phyloP scores from a whole-genome alignment of 35 echinoderm and acorn worm genomes.

The Amphiura filiformis region DNA sequence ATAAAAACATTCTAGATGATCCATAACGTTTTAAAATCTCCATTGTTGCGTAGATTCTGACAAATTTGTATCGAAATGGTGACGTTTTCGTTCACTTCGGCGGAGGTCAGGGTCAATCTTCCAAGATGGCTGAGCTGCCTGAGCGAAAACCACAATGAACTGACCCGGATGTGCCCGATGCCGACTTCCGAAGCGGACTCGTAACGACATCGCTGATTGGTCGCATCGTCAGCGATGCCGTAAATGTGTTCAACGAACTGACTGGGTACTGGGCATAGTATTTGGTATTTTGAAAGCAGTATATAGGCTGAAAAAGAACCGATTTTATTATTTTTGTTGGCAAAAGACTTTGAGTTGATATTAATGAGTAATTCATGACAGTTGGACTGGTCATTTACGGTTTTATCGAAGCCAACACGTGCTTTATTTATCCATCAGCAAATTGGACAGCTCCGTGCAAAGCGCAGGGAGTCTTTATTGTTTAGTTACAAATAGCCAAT shows the following conservation, averaged over 20 bases:
- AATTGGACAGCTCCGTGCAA: no score
- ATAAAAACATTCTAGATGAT: not conserved
- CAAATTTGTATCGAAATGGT: not conserved
- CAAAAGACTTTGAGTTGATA: no score
- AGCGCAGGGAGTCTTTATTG: not conserved
- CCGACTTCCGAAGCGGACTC: not conserved
- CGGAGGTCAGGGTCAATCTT: slow-evolving; percentile 1
- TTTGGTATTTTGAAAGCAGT: no score
- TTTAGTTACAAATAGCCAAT: not conserved
- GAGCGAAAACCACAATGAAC: not conserved
- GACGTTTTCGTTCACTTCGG: not conserved
- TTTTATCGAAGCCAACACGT: no score
- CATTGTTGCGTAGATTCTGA: not conserved
- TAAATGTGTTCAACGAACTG: not conserved
- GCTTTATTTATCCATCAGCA: not conserved
- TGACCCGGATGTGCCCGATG: slow-evolving; percentile 1
- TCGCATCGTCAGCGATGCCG: not conserved
- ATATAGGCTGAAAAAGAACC: no score
- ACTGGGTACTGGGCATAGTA: no score
- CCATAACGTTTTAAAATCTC: not conserved
- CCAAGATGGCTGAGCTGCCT: slow-evolving; percentile 4
- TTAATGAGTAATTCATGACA: no score
- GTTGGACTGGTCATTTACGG: no score
- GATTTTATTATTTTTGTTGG: no score
- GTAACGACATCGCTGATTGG: not conserved